Evolutionary conservation across 2,888 invertebrate species (phyloP).

Genomic region (Germaria angustata): DNA sequence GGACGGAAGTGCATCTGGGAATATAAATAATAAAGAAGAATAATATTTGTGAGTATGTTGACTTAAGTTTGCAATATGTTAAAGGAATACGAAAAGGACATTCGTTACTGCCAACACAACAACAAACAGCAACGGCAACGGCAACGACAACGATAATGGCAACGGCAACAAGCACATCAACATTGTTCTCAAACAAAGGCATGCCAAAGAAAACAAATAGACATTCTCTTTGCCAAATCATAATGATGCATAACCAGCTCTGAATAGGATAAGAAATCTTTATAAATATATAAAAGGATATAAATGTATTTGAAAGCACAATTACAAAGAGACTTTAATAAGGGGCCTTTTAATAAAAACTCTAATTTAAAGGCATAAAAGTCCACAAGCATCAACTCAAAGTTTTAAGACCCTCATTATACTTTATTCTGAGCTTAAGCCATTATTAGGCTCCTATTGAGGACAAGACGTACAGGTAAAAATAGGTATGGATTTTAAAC

Average conservation of each 20-base stretch:
- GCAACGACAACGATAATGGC: background rate
- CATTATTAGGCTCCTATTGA: no score
- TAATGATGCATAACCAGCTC: slow-evolving; percentile 65
- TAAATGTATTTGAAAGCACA: background rate
- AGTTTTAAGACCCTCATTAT: no score
- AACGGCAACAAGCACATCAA: slow-evolving; percentile 24
- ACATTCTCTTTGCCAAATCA: slow-evolving; percentile 65
- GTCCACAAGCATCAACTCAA: no score
- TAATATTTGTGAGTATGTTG: slow-evolving; percentile 13
- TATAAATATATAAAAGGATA: slow-evolving; percentile 4
- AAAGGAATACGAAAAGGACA: slow-evolving; percentile 55
- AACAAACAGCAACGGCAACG: slow-evolving; percentile 10
- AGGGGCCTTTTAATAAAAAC: background rate
- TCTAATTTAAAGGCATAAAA: no score
- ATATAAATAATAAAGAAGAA: slow-evolving; percentile 62
- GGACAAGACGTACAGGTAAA: no score
- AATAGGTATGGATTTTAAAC: no score
- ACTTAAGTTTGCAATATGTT: slow-evolving; percentile 31
- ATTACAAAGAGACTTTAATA: background rate
- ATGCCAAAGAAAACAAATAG: slow-evolving; percentile 58
- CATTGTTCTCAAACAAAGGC: slow-evolving; percentile 29
- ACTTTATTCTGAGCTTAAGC: no score
- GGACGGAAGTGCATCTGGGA: slow-evolving; percentile 66
- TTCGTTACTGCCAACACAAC: slow-evolving; percentile 6
- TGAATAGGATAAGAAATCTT: slow-evolving; percentile 48